Evolutionary conservation across 2,797 vertebrate genomes (phyloP).

Genomic region (Fringilla coelebs): DNA sequence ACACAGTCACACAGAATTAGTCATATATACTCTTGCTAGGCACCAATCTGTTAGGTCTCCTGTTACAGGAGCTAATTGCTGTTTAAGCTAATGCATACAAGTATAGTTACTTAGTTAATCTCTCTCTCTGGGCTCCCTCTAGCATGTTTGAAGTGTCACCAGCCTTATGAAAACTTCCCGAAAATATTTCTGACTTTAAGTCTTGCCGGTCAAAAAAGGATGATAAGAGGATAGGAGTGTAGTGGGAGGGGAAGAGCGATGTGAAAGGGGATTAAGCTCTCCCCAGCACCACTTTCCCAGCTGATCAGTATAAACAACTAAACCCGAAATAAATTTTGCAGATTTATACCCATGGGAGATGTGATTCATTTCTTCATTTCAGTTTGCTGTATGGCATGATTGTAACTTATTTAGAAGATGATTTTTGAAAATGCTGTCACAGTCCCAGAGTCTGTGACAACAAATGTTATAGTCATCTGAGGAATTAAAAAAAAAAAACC

Average conservation of each 20-base stretch:
- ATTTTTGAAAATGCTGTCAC: neutral
- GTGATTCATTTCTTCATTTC: neutral
- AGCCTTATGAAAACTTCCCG: conserved; percentile 22
- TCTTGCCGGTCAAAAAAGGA: conserved; percentile 35
- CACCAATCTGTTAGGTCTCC: neutral
- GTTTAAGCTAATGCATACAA: neutral
- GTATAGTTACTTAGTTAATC: neutral
- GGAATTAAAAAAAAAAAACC: neutral
- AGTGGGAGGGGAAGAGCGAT: neutral
- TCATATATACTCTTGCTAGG: neutral
- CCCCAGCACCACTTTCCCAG: neutral
- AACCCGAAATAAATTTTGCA: neutral
- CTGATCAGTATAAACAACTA: neutral
- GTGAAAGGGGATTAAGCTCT: neutral
- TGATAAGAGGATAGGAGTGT: neutral
- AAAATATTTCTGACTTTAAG: conserved; percentile 42
- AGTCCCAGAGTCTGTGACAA: neutral
- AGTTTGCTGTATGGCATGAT: neutral
- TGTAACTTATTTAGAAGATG: neutral
- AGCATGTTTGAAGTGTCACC: neutral
- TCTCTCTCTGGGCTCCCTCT: neutral
- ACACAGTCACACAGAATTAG: conserved; percentile 24
- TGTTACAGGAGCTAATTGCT: conserved; percentile 21
- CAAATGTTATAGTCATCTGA: neutral
- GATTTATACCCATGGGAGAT: neutral